phyloP scores from a whole-genome alignment of 2,888 invertebrate species.

The Thecocarcelia acutangulata region DNA sequence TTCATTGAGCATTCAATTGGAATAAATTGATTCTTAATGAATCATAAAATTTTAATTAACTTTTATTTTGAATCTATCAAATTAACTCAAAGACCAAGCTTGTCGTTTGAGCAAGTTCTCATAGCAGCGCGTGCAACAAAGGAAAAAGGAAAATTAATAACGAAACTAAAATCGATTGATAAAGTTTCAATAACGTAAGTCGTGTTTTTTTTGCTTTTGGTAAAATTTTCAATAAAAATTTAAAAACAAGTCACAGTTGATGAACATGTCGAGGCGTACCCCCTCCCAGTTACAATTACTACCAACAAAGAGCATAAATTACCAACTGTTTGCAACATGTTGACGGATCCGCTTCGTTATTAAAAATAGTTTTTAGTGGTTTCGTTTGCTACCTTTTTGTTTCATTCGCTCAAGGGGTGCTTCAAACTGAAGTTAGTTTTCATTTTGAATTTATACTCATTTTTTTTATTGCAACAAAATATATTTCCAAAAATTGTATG shows the following conservation, averaged over 20 bases:
- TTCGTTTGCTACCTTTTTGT: neutral
- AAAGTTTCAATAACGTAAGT: constrained; percentile 37
- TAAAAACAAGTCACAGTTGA: constrained; percentile 44
- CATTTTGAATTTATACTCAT: too few relatives aligned
- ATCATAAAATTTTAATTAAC: constrained; percentile 30
- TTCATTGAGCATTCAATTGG: constrained; percentile 35
- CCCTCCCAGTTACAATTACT: neutral
- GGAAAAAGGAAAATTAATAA: constrained; percentile 31
- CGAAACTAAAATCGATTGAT: neutral
- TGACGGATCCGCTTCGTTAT: constrained; percentile 18
- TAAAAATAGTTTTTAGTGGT: constrained; percentile 4
- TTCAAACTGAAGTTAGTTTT: neutral
- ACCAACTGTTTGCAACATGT: constrained; percentile 41
- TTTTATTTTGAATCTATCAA: neutral
- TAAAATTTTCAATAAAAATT: constrained; percentile 36
- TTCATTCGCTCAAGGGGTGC: neutral
- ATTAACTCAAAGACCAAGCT: neutral
- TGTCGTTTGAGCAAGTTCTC: constrained; percentile 14
- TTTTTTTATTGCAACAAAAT: too few relatives aligned
- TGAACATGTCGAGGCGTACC: neutral
- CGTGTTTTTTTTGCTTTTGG: neutral
- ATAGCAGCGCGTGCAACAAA: constrained; percentile 9
- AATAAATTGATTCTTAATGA: constrained; percentile 7
- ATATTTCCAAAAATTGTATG: too few relatives aligned
- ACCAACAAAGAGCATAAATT: constrained; percentile 19